Evolutionary conservation across 2,888 invertebrate genomes (phyloP).

Genomic region (Eurytoma californica): DNA sequence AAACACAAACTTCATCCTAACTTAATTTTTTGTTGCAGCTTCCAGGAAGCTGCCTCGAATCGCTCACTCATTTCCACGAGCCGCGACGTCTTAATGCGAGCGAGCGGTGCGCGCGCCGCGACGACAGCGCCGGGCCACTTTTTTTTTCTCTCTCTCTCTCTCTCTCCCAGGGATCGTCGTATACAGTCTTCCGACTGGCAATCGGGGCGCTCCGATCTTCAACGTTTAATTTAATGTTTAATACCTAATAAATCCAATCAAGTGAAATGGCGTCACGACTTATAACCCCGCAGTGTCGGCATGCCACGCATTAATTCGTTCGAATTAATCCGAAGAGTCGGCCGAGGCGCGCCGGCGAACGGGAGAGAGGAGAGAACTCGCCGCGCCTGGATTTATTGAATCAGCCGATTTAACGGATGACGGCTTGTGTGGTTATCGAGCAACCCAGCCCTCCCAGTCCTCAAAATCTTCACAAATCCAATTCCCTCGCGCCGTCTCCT

Average conservation of each 20-base stretch:
- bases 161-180: conserved; percentile 11
- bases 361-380: background rate
- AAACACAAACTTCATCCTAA: too few species aligned
- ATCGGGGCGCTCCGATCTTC: background rate
- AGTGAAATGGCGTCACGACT: conserved; percentile 50
- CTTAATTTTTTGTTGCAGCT: too few species aligned
- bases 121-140: background rate
- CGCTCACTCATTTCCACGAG: too few species aligned
- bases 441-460: background rate
- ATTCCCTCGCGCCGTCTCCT: conserved; percentile 15
- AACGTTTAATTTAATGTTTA: conserved; percentile 49
- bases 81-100: too few species aligned
- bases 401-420: conserved; percentile 72
- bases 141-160: too few species aligned
- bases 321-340: conserved; percentile 71
- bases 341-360: background rate
- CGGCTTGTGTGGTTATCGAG: conserved; percentile 54
- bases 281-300: conserved; percentile 63
- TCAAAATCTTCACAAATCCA: conserved; percentile 40
- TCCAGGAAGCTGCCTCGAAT: too few species aligned
- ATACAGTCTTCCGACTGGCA: background rate
- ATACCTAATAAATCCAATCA: conserved; percentile 53
- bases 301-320: conserved; percentile 72
- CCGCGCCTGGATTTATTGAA: conserved; percentile 73
- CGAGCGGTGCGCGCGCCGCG: conserved; percentile 65